Evolutionary conservation across 2,888 invertebrate genomes (phyloP).

Genomic region (Linnaemya vulpina): DNA sequence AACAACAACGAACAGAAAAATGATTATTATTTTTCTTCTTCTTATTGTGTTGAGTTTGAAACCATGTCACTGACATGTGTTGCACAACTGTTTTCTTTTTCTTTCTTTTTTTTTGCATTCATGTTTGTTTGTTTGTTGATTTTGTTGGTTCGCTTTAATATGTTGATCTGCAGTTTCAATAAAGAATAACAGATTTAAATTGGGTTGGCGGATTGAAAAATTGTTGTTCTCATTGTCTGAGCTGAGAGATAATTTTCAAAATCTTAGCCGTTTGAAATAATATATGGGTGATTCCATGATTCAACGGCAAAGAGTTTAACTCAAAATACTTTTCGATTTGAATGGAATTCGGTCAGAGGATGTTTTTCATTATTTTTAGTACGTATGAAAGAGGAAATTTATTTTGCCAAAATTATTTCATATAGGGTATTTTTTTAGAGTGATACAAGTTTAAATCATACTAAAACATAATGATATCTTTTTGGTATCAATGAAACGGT

Average conservation of each 20-base stretch:
- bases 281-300: no score
- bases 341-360: no score
- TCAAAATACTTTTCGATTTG: no score
- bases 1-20: constrained; percentile 20
- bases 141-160: constrained; percentile 16
- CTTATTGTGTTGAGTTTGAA: constrained; percentile 30
- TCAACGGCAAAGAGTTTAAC: no score
- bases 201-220: constrained; percentile 10
- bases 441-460: no score
- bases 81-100: constrained; percentile 63
- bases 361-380: no score
- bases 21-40: constrained; percentile 27
- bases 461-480: no score
- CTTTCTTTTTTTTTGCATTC: background rate
- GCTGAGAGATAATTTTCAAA: background rate
- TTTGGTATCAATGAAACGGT: no score
- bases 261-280: background rate
- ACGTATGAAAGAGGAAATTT: no score
- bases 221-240: background rate
- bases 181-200: constrained; percentile 5
- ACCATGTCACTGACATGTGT: constrained; percentile 69
- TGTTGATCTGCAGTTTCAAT: constrained; percentile 25
- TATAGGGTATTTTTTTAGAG: no score
- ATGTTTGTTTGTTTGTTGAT: constrained; percentile 26
- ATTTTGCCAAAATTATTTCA: no score